These are phyloP conservation scores for Phrynosoma platyrhinos DNA, from an alignment of 2,113 vertebrate species.

Conservation along the genomic window DNA sequence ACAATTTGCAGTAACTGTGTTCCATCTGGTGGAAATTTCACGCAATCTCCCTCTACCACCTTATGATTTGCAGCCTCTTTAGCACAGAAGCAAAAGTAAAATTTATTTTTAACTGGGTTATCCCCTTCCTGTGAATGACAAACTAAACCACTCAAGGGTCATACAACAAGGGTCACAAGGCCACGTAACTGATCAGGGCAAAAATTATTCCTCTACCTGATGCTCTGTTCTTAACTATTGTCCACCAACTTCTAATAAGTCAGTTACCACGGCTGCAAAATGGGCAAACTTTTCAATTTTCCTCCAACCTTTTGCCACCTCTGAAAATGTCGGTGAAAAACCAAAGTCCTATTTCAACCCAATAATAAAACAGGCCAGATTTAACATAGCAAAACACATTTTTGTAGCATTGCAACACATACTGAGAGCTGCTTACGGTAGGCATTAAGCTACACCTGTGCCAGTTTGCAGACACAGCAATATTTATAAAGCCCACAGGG, in stretches of 20 bases:
- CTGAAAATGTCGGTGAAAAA: not conserved
- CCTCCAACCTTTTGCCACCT: not conserved
- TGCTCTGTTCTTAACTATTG: not conserved
- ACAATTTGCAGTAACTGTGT: not conserved
- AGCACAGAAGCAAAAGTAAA: not conserved
- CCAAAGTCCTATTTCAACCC: not conserved
- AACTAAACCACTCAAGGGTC: not conserved
- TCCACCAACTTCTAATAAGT: not conserved
- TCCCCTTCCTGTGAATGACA: not conserved
- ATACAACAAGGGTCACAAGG: not conserved
- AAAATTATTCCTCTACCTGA: not conserved
- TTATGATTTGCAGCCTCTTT: not conserved
- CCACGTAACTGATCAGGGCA: not conserved
- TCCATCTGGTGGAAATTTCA: not conserved
- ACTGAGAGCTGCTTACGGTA: not conserved
- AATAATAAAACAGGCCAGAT: not conserved
- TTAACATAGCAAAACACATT: fast-evolving
- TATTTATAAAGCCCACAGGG: not conserved
- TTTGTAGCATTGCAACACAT: not conserved
- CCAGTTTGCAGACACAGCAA: not conserved
- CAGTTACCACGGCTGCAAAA: not conserved
- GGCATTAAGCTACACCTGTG: conserved; percentile 10
- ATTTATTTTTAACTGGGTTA: not conserved
- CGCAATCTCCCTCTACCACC: not conserved
- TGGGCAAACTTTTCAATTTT: not conserved